Evolutionary conservation across 2,113 vertebrate species (phyloP), one percentile per base, ranked within the genome.

Genomic region (Glareola pratincola): DNA sequence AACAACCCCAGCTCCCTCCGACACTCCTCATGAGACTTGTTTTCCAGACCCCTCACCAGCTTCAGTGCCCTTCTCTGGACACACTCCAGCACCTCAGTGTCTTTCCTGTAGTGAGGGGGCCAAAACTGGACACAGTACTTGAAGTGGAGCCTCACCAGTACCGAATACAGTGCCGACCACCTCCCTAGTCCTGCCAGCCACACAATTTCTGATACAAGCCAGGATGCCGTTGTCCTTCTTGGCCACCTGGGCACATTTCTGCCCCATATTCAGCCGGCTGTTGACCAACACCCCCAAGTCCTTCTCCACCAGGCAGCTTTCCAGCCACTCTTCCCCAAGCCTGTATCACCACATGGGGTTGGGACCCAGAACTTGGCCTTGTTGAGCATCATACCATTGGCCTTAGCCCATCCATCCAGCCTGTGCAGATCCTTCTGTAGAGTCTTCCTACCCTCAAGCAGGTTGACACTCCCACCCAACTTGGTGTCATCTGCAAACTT

Each of bases 111-210:
- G 4, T 24, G 12, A 84, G 13, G 4, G 8, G 6, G 10, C 8
- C 29, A 54, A 54, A 91, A 36, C 11, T 36, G 30, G 54, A n/a
- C 23, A 53, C 9, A 63, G 14, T 12, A 30, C 9, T 54, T 0
- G 0, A 76, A 8, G 8, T 36, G 8, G 1, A 0, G 20, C 18
- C n/a, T 59, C 43, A 72, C 2, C 34, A 32, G 6, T 9, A 24
- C 16, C 0, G 0, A 27, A 9, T 27, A 64, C 34, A 1, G 2
- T 10, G 0, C 80, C 1, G 4, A 30, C 26, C 37, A 23, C 18
- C 34, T 26, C 17, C 21, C 5, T 30, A 9, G 1, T 27, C 5
- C 63, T 74, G 11, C 12, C 84, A 15, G 17, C 20, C 21, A n/a
- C 7, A 2, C 4, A 11, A 0, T 9, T n/a, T 22, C 2, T 56